A percentile compares a stretch with the other conserved stretches of the same genome.
These are phyloP conservation scores for Cephalopterus ornatus DNA, from an alignment of 2,113 vertebrate species.

Conservation along the genomic window DNA sequence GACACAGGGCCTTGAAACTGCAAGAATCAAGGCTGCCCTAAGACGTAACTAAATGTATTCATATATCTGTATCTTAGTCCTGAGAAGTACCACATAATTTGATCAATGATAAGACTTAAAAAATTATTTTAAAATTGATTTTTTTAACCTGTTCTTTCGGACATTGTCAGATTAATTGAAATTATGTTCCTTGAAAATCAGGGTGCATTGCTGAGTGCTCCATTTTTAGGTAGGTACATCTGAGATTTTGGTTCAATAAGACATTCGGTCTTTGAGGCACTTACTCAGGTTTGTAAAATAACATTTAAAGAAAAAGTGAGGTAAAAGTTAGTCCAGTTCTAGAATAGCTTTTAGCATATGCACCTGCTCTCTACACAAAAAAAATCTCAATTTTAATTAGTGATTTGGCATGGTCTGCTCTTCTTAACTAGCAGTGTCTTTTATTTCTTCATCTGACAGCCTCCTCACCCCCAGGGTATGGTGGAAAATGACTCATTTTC, in stretches of 20 bases:
- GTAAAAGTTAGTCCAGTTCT: conserved; percentile 8
- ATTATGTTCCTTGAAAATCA: neutral
- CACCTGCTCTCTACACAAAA: conserved; percentile 42
- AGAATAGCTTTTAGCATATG: conserved; percentile 3
- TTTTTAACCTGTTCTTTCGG: neutral
- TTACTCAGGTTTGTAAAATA: neutral
- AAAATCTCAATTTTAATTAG: conserved; percentile 62
- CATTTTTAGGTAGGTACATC: neutral
- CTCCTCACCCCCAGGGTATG: conserved; percentile 38
- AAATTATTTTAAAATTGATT: neutral
- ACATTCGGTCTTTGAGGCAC: neutral
- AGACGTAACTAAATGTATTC: neutral
- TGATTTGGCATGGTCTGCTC: conserved; percentile 68
- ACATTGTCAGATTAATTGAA: neutral
- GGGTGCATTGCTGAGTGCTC: neutral
- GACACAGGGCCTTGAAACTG: neutral
- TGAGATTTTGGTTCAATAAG: neutral
- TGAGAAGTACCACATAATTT: neutral
- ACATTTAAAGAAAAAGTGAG: neutral
- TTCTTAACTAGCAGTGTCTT: conserved; percentile 66
- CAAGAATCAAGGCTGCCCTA: neutral
- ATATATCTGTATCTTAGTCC: neutral
- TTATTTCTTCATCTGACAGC: conserved; percentile 64
- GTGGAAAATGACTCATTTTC: conserved; percentile 58
- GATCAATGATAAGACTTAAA: neutral